Evolutionary conservation across 53 echinoderm and acorn worm genomes (phyloP).

Genomic region (Crossaster papposus): DNA sequence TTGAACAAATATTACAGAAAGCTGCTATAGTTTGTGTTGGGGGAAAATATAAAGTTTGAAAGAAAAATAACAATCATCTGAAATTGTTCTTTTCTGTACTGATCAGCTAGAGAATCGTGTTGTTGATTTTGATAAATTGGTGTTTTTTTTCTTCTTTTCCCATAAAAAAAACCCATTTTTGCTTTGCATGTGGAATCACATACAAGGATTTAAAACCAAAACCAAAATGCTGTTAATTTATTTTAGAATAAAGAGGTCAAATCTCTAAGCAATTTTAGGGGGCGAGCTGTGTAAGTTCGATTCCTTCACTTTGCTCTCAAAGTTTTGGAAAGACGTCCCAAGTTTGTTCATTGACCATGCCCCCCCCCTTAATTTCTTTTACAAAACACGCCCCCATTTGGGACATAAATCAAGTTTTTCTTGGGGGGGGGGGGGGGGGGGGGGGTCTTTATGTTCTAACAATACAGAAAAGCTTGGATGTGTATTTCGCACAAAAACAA

Average conservation of each 20-base stretch:
- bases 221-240: too few relatives aligned
- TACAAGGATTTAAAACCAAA: too few relatives aligned
- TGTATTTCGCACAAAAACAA: background rate
- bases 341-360: too few relatives aligned
- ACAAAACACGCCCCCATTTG: background rate
- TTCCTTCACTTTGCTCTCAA: background rate
- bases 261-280: background rate
- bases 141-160: background rate
- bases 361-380: background rate
- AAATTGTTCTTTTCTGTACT: background rate
- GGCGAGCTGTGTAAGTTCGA: background rate
- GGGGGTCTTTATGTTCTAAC: background rate
- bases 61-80: background rate
- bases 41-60: background rate
- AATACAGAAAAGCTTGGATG: background rate
- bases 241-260: too few relatives aligned
- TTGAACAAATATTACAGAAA: constrained; percentile 7
- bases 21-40: constrained; percentile 43
- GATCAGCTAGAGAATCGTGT: background rate
- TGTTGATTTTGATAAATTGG: background rate
- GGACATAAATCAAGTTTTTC: background rate
- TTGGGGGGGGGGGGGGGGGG: background rate
- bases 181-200: too few relatives aligned
- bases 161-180: too few relatives aligned
- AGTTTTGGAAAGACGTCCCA: too few relatives aligned